phyloP scores from a whole-genome alignment of 37 sponge, comb jelly and placozoan genomes.

The Mnemiopsis leidyi region DNA sequence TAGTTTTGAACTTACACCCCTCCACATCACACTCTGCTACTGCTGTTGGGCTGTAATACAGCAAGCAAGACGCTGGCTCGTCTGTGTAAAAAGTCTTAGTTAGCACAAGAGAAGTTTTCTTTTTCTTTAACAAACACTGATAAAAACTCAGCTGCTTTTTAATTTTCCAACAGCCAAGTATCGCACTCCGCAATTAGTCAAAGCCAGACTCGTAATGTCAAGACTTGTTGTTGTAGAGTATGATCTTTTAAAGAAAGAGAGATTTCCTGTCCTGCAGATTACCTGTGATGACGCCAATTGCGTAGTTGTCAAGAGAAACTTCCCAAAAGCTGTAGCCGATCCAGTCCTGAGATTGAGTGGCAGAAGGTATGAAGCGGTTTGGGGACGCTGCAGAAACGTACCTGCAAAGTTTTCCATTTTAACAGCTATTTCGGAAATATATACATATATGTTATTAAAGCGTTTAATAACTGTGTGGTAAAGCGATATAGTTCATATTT shows the following conservation, averaged over 20 bases:
- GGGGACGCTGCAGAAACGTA: conserved; percentile 25
- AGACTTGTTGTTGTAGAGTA: too few relatives aligned
- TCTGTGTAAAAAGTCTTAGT: too few relatives aligned
- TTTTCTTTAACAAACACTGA: too few relatives aligned
- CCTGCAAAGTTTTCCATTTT: not conserved
- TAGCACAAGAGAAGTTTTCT: too few relatives aligned
- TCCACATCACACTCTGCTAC: conserved; percentile 41
- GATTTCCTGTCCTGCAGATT: not conserved
- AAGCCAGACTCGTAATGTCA: too few relatives aligned
- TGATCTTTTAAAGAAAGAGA: not conserved
- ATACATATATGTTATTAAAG: too few relatives aligned
- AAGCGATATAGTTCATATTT: too few relatives aligned
- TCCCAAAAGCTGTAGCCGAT: conserved; percentile 23
- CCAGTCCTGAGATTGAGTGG: not conserved
- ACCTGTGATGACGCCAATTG: conserved; percentile 5
- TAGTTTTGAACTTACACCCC: not conserved
- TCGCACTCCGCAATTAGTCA: too few relatives aligned
- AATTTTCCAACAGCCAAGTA: too few relatives aligned
- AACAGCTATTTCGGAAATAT: too few relatives aligned
- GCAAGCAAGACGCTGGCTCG: not conserved
- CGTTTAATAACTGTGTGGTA: too few relatives aligned
- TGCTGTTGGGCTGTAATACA: not conserved
- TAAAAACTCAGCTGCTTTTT: too few relatives aligned
- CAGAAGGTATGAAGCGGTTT: not conserved
- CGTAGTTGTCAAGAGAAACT: not conserved